Evolutionary conservation across 1,140 invertebrate species (phyloP), one percentile per base, ranked within the genome.

Genomic region (Sitobion miscanthi): DNA sequence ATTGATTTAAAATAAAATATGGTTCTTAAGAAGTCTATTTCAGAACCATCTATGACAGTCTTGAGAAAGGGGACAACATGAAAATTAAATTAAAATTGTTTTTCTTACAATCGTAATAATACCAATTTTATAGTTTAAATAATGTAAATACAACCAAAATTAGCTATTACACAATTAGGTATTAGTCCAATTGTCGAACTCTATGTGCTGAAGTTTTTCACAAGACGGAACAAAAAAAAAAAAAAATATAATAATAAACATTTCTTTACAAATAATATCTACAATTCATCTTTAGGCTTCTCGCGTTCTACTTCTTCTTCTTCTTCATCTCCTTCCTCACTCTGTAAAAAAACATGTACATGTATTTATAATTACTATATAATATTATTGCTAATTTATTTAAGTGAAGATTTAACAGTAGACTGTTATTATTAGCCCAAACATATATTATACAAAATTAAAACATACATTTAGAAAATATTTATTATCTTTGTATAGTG

Each of bases 1-100:
- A 54, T 93, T 45, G 47, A 83, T 83, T 42, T 54, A 86, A 93
- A 93, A 93, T 93, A 86, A 91, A 54, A 85, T 93, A 54, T 92
- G 83, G n/a, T 92, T 92, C n/a, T 83, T 92, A 82, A 91, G 45
- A 82, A 93, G 77, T 85, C 35, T n/a, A 83, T 83, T 83, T 83
- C 23, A 42, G 90, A 38, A 86, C 91, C 42, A 54, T 57, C 35
- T 86, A 85, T 86, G 82, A 93, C 91, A 93, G 91, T 93, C 91
- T 93, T 93, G 49, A 85, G 17, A 93, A 86, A 93, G n/a, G 54
- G 42, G 42, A 93, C 49, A 86, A 54, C 54, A 52, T 17, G 38
- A 93, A 54, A 93, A 42, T 85, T 7, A 42, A 82, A 83, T 52
- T 30, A 52, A 82, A 23, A n/a, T 82, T 23, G n/a, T 35, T 52